Conservation (phyloP, 2,888 invertebrate genomes). For the Sicus ferrugineus region DNA sequence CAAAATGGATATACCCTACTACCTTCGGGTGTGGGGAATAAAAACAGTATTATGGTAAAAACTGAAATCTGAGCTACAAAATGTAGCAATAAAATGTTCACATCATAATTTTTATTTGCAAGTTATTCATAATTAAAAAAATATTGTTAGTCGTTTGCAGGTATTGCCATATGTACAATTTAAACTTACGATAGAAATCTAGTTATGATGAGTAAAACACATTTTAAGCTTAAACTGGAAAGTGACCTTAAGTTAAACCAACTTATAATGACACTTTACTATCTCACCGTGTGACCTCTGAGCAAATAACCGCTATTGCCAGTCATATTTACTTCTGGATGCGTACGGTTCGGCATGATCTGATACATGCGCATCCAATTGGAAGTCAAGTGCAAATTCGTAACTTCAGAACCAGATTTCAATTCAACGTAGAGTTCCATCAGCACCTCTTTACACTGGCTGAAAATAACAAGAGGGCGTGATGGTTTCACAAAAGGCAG, state of each 20-base stretch:
- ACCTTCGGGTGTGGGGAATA: no score
- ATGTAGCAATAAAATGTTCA: no score
- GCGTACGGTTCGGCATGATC: slow-evolving; percentile 88
- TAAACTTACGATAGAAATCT: no score
- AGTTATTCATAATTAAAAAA: no score
- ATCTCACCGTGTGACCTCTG: slow-evolving; percentile 69
- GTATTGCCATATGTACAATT: no score
- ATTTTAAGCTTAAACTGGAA: neutral
- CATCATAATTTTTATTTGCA: no score
- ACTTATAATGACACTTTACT: slow-evolving; percentile 14
- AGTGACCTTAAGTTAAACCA: neutral
- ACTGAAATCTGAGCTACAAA: no score
- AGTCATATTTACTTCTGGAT: slow-evolving; percentile 92
- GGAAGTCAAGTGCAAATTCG: slow-evolving; percentile 80
- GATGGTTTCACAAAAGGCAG: slow-evolving; percentile 81
- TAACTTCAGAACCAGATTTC: slow-evolving; percentile 75
- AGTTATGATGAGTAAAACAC: no score
- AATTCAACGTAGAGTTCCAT: slow-evolving; percentile 83
- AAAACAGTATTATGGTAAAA: no score
- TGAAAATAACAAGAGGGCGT: slow-evolving; percentile 86
- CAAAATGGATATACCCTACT: no score
- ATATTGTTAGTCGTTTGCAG: no score
- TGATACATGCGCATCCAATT: slow-evolving; percentile 93
- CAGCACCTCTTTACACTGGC: slow-evolving; percentile 81
- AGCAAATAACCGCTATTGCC: slow-evolving; percentile 89